These are phyloP conservation scores for Dipodomys merriami DNA, from an alignment of 2,113 vertebrate genomes.

Conservation along the genomic window DNA sequence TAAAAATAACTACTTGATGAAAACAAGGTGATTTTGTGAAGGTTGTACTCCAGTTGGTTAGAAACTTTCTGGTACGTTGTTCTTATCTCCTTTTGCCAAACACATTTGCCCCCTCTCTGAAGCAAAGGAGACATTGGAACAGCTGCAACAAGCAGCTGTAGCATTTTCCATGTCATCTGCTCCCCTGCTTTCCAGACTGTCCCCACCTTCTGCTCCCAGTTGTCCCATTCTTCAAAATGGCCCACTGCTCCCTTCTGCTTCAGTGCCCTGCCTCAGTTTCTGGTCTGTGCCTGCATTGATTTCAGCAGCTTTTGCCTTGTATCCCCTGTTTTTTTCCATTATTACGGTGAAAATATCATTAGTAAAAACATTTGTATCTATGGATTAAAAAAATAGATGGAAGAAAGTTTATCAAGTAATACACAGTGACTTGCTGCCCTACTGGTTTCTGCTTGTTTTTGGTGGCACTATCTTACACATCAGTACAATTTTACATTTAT, in stretches of 20 bases:
- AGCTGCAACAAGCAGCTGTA: slow-evolving; percentile 61
- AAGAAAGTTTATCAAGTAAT: neutral
- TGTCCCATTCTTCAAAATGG: neutral
- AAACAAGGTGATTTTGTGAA: slow-evolving; percentile 57
- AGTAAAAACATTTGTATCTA: slow-evolving; percentile 17
- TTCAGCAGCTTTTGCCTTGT: neutral
- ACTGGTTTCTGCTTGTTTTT: neutral
- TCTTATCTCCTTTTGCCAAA: neutral
- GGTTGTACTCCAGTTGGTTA: slow-evolving; percentile 56
- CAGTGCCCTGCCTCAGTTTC: neutral
- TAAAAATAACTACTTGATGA: slow-evolving; percentile 62
- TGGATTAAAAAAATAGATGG: neutral
- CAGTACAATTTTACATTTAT: neutral
- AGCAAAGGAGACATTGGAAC: slow-evolving; percentile 3
- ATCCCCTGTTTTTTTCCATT: slow-evolving; percentile 19
- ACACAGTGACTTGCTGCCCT: neutral
- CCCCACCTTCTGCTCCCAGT: neutral
- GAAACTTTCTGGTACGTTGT: slow-evolving; percentile 46
- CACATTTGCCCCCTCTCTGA: slow-evolving; percentile 10
- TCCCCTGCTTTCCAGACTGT: neutral
- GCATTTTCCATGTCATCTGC: slow-evolving; percentile 16
- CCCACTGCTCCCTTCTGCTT: neutral
- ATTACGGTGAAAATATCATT: neutral
- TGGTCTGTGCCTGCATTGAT: neutral
- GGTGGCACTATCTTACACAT: neutral